These are phyloP conservation scores for Aphelenchoides bicaudatus DNA, from an alignment of 2,888 invertebrate genomes.

Conservation along the genomic window DNA sequence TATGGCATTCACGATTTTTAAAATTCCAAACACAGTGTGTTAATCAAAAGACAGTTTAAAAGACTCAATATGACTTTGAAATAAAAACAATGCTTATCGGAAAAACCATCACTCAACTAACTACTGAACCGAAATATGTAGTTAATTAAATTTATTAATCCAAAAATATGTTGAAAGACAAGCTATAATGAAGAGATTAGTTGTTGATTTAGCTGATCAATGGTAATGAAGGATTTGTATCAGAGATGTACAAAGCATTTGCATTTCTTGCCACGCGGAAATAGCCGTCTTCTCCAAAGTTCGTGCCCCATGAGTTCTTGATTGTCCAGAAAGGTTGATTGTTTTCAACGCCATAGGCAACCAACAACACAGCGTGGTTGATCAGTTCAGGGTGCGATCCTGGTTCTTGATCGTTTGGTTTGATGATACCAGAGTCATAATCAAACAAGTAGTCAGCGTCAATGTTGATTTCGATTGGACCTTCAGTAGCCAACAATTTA, in stretches of 20 bases:
- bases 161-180: too few relatives aligned
- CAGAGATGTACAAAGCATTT: background rate
- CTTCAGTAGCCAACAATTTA: background rate
- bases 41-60: too few relatives aligned
- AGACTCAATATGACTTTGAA: too few relatives aligned
- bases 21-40: too few relatives aligned
- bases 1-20: too few relatives aligned
- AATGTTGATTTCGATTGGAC: constrained; percentile 13
- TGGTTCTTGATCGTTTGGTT: constrained; percentile 2
- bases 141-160: background rate
- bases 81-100: too few relatives aligned
- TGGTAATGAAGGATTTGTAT: constrained; percentile 1
- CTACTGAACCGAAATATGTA: background rate
- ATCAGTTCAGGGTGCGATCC: background rate
- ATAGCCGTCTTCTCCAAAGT: constrained; percentile 17
- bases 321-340: constrained; percentile 14
- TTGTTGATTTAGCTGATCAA: background rate
- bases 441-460: background rate
- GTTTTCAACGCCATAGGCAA: constrained; percentile 13
- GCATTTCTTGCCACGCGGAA: background rate
- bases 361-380: constrained; percentile 21
- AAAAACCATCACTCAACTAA: too few relatives aligned
- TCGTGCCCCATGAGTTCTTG: constrained; percentile 18
- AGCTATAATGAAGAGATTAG: too few relatives aligned
- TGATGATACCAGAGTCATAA: background rate